Percentiles rank a stretch among this genome's conserved stretches.
phyloP scores from a whole-genome alignment of 2,113 vertebrate genomes.

The Ageneiosus marmoratus region DNA sequence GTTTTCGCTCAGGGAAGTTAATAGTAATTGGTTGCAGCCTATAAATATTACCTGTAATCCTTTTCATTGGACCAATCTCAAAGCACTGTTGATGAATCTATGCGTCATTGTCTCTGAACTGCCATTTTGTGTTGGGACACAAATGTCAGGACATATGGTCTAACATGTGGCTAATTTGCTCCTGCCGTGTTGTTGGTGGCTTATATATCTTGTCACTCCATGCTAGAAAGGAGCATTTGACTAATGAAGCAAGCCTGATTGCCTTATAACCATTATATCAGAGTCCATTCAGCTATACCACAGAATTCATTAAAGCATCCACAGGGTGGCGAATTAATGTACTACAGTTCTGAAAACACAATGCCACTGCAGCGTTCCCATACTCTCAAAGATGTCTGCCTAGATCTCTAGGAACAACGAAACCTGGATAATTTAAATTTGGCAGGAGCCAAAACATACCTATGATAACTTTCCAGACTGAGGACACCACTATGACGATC shows the following conservation, averaged over 20 bases:
- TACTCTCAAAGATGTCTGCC: conserved; percentile 40
- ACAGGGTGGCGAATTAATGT: conserved; percentile 56
- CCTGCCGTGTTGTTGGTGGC: background rate
- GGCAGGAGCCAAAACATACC: background rate
- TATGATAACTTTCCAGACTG: background rate
- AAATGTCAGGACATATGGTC: conserved; percentile 32
- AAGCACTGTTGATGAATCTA: conserved; percentile 18
- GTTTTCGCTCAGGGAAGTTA: conserved; percentile 66
- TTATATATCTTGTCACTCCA: conserved; percentile 6
- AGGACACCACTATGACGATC: background rate
- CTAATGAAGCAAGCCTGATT: conserved; percentile 54
- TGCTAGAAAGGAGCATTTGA: conserved; percentile 39
- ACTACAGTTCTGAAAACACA: conserved; percentile 51
- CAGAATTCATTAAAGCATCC: conserved; percentile 53
- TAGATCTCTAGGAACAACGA: conserved; percentile 5
- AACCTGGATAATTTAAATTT: conserved; percentile 18
- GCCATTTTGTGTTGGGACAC: background rate
- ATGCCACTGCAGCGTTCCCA: conserved; percentile 16
- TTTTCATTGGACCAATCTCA: conserved; percentile 10
- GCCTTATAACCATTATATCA: conserved; percentile 36
- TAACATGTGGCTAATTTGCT: conserved; percentile 24
- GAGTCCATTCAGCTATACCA: conserved; percentile 39
- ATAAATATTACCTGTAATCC: background rate
- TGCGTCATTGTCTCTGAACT: background rate
- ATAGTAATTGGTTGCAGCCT: background rate